Percentiles rank a stretch among this genome's conserved stretches.
Evolutionary conservation across 2,888 invertebrate species (phyloP).

Genomic region (Entomobrya proxima): DNA sequence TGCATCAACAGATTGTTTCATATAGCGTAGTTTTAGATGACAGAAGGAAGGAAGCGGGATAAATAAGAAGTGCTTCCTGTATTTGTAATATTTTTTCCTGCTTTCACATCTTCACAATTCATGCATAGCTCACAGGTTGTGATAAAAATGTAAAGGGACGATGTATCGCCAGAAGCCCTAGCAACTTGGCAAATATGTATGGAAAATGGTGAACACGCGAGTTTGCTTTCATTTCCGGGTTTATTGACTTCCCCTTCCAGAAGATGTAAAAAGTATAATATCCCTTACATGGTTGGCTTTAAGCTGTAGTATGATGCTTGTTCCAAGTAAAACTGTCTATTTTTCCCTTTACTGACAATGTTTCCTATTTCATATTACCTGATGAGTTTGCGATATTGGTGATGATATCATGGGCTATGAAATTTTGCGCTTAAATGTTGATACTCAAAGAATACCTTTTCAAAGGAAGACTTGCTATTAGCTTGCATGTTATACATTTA

Average conservation of each 20-base stretch:
- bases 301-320: neutral
- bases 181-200: neutral
- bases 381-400: neutral
- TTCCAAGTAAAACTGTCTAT: neutral
- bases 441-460: too few relatives aligned
- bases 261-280: neutral
- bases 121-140: neutral
- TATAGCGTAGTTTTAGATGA: too few relatives aligned
- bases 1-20: neutral
- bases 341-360: neutral
- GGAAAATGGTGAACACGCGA: constrained; percentile 34
- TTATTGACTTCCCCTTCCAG: constrained; percentile 52
- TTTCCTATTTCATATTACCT: neutral
- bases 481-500: too few relatives aligned
- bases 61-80: too few relatives aligned
- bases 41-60: neutral
- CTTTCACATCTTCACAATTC: too few relatives aligned
- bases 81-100: too few relatives aligned
- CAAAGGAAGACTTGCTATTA: too few relatives aligned
- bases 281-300: constrained; percentile 8
- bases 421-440: too few relatives aligned
- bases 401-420: neutral
- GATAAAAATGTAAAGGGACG: neutral
- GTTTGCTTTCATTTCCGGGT: constrained; percentile 56
- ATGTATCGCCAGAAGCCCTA: neutral